Conservation (phyloP, 1,140 invertebrate species). For the Archegozetes longisetosus region DNA sequence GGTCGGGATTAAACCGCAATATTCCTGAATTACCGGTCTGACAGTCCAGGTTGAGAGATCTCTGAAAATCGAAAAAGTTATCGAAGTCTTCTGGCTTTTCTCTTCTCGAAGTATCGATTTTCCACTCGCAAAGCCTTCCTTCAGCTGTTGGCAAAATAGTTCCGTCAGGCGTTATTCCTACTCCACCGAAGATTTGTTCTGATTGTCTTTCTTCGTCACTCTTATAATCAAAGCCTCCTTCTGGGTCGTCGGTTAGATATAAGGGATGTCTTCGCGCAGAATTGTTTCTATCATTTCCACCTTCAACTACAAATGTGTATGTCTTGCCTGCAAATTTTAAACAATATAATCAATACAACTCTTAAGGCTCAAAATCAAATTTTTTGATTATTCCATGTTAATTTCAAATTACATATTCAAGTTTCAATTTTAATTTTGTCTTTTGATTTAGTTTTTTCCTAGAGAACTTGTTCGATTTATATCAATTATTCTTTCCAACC, state of each 20-base stretch:
- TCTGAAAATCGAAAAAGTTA: constrained; percentile 65
- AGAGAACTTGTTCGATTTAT: too few relatives aligned
- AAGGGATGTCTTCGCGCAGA: constrained; percentile 81
- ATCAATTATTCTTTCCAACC: too few relatives aligned
- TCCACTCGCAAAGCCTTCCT: constrained; percentile 71
- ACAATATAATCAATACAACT: background rate
- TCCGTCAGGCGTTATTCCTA: constrained; percentile 46
- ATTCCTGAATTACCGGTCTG: constrained; percentile 50
- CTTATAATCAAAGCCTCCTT: constrained; percentile 75
- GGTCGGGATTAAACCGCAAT: constrained; percentile 69
- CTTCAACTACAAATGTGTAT: constrained; percentile 66
- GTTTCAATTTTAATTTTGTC: too few relatives aligned
- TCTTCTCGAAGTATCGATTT: background rate
- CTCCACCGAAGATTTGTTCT: constrained; percentile 62
- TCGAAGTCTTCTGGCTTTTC: constrained; percentile 56
- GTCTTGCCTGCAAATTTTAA: constrained; percentile 13
- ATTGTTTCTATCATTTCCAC: constrained; percentile 54
- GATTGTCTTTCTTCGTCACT: constrained; percentile 62
- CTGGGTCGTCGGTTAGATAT: constrained; percentile 81
- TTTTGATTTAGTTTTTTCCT: too few relatives aligned
- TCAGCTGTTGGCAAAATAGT: constrained; percentile 31
- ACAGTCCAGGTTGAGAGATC: constrained; percentile 60
- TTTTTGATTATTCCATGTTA: too few relatives aligned
- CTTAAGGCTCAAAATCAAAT: too few relatives aligned
- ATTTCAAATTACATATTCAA: too few relatives aligned